A percentile compares a stretch with the other conserved stretches of the same genome.
phyloP scores from a whole-genome alignment of 35 echinoderm and acorn worm genomes.

The Heliocidaris erythrogramma region DNA sequence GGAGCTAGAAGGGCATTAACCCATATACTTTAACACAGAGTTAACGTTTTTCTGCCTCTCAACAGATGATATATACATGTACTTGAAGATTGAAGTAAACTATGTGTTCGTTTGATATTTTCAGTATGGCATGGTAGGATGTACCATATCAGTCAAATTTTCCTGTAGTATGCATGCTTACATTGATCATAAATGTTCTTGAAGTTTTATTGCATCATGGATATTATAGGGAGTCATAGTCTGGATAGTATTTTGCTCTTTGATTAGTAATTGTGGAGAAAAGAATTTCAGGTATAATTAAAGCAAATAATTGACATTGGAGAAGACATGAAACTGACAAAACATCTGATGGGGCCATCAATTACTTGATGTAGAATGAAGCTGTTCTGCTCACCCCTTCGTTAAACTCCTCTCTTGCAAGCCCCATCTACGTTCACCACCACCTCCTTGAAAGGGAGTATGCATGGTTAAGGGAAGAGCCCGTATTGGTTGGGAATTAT shows the following conservation, averaged over 20 bases:
- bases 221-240: neutral
- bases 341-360: neutral
- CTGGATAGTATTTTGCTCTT: neutral
- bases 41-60: too few species aligned
- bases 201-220: neutral
- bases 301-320: neutral
- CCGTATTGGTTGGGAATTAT: constrained; percentile 25
- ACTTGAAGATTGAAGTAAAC: too few species aligned
- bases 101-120: too few species aligned
- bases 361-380: neutral
- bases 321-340: neutral
- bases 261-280: neutral
- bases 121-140: too few species aligned
- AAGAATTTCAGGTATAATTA: too few species aligned
- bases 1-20: too few species aligned
- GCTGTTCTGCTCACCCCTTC: neutral
- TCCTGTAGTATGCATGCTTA: neutral
- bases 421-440: neutral
- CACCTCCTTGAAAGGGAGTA: neutral
- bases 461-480: neutral
- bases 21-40: too few species aligned
- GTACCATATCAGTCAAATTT: too few species aligned
- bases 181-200: neutral
- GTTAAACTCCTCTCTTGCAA: neutral
- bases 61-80: too few species aligned